A percentile compares a stretch with the other conserved stretches of the same genome.
Evolutionary conservation across 2,113 vertebrate species (phyloP).

Genomic region (Silurus asotus): DNA sequence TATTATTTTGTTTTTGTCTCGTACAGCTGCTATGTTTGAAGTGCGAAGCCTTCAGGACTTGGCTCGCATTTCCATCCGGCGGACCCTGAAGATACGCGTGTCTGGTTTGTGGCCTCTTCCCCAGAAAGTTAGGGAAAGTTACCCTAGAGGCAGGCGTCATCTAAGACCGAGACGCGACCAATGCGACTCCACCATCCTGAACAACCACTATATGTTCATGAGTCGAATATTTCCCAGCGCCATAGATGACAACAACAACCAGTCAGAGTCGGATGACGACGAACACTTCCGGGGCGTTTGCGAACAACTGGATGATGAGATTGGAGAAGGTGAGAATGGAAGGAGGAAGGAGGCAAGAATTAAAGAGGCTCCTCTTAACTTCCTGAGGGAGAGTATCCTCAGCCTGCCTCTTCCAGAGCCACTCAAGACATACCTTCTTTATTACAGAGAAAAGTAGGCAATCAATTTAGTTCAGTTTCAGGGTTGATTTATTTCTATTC

Average conservation of each 20-base stretch:
- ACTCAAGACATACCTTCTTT: conserved; percentile 85
- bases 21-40: conserved; percentile 71
- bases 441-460: conserved; percentile 83
- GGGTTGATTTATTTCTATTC: not conserved
- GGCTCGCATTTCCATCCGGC: conserved; percentile 82
- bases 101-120: conserved; percentile 41
- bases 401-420: conserved; percentile 83
- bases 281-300: conserved; percentile 44
- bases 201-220: conserved; percentile 84
- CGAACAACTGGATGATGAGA: conserved; percentile 39
- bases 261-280: conserved; percentile 71
- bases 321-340: conserved; percentile 60
- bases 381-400: conserved; percentile 80
- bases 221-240: conserved; percentile 78
- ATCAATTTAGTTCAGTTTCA: not conserved
- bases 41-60: conserved; percentile 85
- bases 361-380: conserved; percentile 77
- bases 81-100: conserved; percentile 77
- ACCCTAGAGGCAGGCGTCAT: conserved; percentile 54
- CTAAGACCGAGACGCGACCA: conserved; percentile 73
- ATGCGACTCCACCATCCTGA: conserved; percentile 79
- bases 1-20: not conserved
- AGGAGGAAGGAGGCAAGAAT: conserved; percentile 66
- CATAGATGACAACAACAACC: conserved; percentile 78
- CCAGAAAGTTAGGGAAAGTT: conserved; percentile 49